Base-by-base conservation (phyloP, 2,888 invertebrate species). In the Hemistola chrysoprasaria region DNA sequence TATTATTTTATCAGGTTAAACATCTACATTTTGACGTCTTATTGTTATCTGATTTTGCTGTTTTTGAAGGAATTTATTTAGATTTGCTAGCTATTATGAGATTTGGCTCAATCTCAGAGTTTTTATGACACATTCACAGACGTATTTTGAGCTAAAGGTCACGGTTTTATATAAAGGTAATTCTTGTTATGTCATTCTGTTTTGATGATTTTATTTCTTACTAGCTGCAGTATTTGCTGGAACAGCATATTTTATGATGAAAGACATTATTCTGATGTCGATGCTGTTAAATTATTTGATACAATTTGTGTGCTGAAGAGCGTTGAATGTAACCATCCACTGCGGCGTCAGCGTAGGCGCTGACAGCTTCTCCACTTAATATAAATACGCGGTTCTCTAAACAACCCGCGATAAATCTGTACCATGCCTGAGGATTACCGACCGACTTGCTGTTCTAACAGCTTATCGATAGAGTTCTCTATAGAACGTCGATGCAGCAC, bases 321-420 rank as follows among this genome's bases (percentile, higher is more conserved):
- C 79, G 62, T 81, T 80, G 87, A 74, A 86, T 87, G 72, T 61
- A 71, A 62, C 85, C 82, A 55, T 86, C 84, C 87, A 76, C 56
- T 56, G 53, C 64, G 63, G 75, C 78, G 72, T 78, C 78, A 68
- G 84, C 81, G 86, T 86, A 81, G 83, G 85, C 75, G 87, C 79
- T 78, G 85, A 87, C 84, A 85, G 85, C 79, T 81, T 63, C 76
- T 71, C 85, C 82, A 86, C 87, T 85, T 85, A 83, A 86, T 87
- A 88, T 87, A 87, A 85, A 88, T 85, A 85, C 79, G 75, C 73
- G 72, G 78, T 71, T 70, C 78, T 78, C 67, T 75, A 77, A 79
- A 84, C 83, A 72, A 72, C 71, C 67, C 72, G 74, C 75, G 72
- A 80, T 86, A 85, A 83, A 83, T 84, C 76, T 71, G 72, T 70